Conservation (phyloP, 2,113 vertebrate species). For the Anarrhichthys ocellatus region DNA sequence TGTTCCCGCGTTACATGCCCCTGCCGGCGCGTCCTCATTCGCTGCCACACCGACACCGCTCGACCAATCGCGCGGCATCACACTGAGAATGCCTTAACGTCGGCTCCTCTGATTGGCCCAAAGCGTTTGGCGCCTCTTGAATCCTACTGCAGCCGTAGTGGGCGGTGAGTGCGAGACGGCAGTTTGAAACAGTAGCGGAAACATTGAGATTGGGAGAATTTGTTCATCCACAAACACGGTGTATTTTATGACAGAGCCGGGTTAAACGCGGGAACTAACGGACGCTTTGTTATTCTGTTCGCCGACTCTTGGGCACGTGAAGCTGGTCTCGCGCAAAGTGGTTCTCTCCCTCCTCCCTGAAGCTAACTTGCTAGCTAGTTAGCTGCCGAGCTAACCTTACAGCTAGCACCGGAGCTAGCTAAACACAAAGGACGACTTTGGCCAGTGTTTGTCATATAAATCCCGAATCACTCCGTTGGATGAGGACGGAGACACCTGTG, state of each 20-base stretch:
- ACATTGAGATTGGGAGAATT: conserved; percentile 41
- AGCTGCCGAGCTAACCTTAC: conserved; percentile 71
- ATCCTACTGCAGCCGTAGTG: conserved; percentile 70
- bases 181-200: conserved; percentile 80
- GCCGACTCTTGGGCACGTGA: conserved; percentile 18
- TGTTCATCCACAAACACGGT: not conserved
- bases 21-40: conserved; percentile 36
- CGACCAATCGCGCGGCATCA: conserved; percentile 46
- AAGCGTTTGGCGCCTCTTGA: conserved; percentile 84
- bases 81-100: conserved; percentile 40
- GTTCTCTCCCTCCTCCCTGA: conserved; percentile 52
- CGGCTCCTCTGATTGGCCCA: conserved; percentile 68
- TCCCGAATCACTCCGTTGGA: conserved; percentile 60
- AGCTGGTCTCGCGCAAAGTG: conserved; percentile 68
- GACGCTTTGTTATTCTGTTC: conserved; percentile 1
- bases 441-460: conserved; percentile 20
- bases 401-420: conserved; percentile 61
- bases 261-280: not conserved
- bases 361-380: conserved; percentile 63
- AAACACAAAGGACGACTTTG: conserved; percentile 70
- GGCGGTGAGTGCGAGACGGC: conserved; percentile 73
- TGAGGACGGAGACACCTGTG: conserved; percentile 66
- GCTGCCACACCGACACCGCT: not conserved
- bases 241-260: not conserved
- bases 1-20: conserved; percentile 63